phyloP scores from a whole-genome alignment of 1,140 invertebrate genomes.

The Rhynchophorus ferrugineus region DNA sequence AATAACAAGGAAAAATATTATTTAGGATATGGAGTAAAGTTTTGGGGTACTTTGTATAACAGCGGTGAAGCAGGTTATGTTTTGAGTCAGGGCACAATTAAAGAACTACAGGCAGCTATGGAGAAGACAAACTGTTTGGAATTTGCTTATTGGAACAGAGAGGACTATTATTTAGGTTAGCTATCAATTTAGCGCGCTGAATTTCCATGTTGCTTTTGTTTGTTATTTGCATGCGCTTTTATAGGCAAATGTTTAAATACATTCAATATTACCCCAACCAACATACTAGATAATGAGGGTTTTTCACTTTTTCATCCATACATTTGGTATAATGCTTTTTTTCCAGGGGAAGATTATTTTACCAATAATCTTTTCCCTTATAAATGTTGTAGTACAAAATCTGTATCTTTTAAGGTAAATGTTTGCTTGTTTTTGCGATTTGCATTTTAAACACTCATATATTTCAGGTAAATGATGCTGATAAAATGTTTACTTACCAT shows the following conservation, averaged over 20 bases:
- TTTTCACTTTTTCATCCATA: constrained; percentile 33
- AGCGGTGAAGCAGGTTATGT: constrained; percentile 31
- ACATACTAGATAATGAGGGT: constrained; percentile 29
- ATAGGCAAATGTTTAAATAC: constrained; percentile 28
- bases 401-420: constrained; percentile 34
- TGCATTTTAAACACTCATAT: neutral
- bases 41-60: constrained; percentile 31
- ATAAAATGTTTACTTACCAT: constrained; percentile 36
- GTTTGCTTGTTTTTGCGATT: neutral
- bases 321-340: constrained; percentile 32
- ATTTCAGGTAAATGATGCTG: constrained; percentile 30
- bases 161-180: constrained; percentile 28
- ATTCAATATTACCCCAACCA: constrained; percentile 30
- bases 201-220: neutral
- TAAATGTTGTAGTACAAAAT: constrained; percentile 33
- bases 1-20: constrained; percentile 29
- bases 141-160: constrained; percentile 30
- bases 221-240: constrained; percentile 4
- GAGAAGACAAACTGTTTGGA: constrained; percentile 15
- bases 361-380: constrained; percentile 28
- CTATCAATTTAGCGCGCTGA: neutral
- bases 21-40: constrained; percentile 32
- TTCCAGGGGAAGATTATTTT: constrained; percentile 28
- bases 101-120: constrained; percentile 21
- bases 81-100: constrained; percentile 27